Evolutionary conservation across 2,888 invertebrate species (phyloP).

Genomic region (Cataglyphis livida): DNA sequence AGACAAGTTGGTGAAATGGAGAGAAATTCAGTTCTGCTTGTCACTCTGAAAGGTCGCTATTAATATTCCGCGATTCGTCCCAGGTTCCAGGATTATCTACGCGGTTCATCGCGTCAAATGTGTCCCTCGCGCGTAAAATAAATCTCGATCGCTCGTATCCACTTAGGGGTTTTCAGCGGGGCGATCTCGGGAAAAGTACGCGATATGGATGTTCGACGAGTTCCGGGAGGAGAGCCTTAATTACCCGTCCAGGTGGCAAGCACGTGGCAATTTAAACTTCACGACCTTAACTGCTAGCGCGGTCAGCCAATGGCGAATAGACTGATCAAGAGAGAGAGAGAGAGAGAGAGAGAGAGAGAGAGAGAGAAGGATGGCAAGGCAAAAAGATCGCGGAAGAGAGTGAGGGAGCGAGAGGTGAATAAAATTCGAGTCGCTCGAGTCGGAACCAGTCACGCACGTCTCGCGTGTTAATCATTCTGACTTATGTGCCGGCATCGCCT

Average conservation of each 20-base stretch:
- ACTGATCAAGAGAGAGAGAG: constrained; percentile 24
- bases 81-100: constrained; percentile 28
- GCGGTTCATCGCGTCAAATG: not conserved
- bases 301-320: constrained; percentile 40
- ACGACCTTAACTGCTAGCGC: constrained; percentile 67
- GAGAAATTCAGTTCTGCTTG: not conserved
- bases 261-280: constrained; percentile 75
- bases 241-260: constrained; percentile 62
- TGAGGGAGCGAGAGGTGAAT: constrained; percentile 71
- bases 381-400: constrained; percentile 51
- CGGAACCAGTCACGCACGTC: constrained; percentile 80
- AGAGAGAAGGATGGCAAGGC: constrained; percentile 23
- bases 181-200: constrained; percentile 29
- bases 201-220: constrained; percentile 54
- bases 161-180: constrained; percentile 7
- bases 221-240: constrained; percentile 58
- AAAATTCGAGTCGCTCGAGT: constrained; percentile 76
- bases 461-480: constrained; percentile 82
- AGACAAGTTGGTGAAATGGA: not conserved
- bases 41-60: not conserved
- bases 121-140: not conserved
- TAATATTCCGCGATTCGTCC: constrained; percentile 25
- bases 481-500: constrained; percentile 78
- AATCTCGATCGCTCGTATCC: constrained; percentile 11
- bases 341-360: constrained; percentile 9